Evolutionary conservation across 2,113 vertebrate species (phyloP), one percentile per base, ranked within the genome.

Genomic region (Sturnus vulgaris): DNA sequence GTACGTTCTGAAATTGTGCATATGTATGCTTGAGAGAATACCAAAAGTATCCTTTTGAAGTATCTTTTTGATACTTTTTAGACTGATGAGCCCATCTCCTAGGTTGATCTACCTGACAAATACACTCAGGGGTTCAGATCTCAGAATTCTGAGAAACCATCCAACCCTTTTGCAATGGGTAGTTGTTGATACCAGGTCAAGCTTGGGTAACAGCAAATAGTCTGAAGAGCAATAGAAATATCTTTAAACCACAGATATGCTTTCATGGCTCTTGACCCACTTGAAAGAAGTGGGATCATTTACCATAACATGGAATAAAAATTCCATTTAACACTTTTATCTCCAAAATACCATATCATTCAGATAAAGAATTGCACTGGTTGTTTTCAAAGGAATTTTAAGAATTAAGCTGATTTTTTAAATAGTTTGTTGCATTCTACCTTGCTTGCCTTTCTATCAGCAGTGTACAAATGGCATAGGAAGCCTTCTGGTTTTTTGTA

Each of bases 61-160:
- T 9, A 47, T 35, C 15, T 6, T 46, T 55, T 46, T 37, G 50
- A 39, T 44, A 21, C 21, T 76, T 82, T 57, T 72, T 31, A 69
- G n/a, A 71, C 3, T 0, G 3, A 8, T 15, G 21, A 12, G 8
- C 10, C 12, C 2, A 0, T 76, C 28, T 64, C 25, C 27, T 7
- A 46, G 31, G 42, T 28, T 61, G 35, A 49, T 40, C 31, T 77
- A 49, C 28, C 31, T 35, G 37, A 19, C 21, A 73, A 75, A 24
- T 30, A 30, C 10, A 15, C 42, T 70, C 33, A 50, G 21, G 47
- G 24, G 35, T 47, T 96, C 60, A 68, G 82, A 56, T 42, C 15
- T 75, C 56, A 28, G 44, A 70, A 50, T 52, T 28, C 27, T 27
- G 11, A 66, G 8, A 78, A 88, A 76, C 6, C 5, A 77, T n/a